Percentiles rank a stretch among this genome's conserved stretches.
These are phyloP conservation scores for Siniperca undulata DNA, from an alignment of 2,797 vertebrate genomes.

Conservation along the genomic window DNA sequence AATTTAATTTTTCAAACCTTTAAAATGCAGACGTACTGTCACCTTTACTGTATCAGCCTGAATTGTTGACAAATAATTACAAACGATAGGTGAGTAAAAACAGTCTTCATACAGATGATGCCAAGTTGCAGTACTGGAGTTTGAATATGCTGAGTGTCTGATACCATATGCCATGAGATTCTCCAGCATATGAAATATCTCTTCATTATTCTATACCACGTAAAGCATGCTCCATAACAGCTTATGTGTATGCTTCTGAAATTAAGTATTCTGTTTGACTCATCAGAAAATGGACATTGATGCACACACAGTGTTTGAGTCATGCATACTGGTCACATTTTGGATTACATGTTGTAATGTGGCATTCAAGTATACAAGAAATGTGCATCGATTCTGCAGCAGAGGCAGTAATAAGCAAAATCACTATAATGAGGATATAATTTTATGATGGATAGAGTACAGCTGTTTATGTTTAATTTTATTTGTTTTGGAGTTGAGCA, in stretches of 20 bases:
- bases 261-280: not conserved
- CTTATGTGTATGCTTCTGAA: not conserved
- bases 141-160: not conserved
- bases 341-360: not conserved
- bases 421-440: not conserved
- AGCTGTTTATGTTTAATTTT: not conserved
- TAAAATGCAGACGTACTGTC: not conserved
- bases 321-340: not conserved
- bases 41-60: not conserved
- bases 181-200: not conserved
- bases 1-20: not conserved
- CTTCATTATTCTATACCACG: not conserved
- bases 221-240: not conserved
- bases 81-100: not conserved
- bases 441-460: not conserved
- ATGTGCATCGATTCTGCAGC: not conserved
- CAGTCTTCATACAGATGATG: not conserved
- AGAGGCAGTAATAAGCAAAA: not conserved
- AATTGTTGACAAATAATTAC: not conserved
- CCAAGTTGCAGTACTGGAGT: not conserved
- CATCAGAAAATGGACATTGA: not conserved
- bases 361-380: not conserved
- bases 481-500: not conserved
- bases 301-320: not conserved
- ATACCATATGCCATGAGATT: not conserved